These are phyloP conservation scores for Orius insidiosus DNA, from an alignment of 1,140 invertebrate species.

Conservation along the genomic window DNA sequence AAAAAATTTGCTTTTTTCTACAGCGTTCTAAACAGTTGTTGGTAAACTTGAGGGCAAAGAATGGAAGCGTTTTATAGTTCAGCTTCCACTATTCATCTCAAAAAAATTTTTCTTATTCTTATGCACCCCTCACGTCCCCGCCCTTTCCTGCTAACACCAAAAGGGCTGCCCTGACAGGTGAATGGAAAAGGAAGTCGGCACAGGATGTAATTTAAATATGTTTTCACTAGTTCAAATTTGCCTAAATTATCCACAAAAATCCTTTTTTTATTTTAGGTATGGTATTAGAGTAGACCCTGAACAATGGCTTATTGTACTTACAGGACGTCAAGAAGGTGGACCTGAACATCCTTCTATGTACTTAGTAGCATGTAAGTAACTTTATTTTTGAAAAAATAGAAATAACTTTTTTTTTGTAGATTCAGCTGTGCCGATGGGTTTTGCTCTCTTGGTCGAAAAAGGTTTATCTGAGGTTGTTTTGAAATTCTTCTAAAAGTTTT, in stretches of 20 bases:
- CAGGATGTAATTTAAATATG: too few relatives aligned
- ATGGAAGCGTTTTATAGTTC: too few relatives aligned
- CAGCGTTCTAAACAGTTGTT: too few relatives aligned
- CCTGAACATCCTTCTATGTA: constrained; percentile 56
- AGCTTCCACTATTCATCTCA: not conserved
- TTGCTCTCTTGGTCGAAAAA: constrained; percentile 67
- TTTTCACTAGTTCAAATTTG: too few relatives aligned
- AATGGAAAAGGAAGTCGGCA: too few relatives aligned
- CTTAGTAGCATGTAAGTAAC: constrained; percentile 60
- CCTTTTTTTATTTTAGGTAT: constrained; percentile 50
- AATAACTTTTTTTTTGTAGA: constrained; percentile 34
- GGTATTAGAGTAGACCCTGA: constrained; percentile 89
- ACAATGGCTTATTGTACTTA: constrained; percentile 68
- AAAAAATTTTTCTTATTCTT: too few relatives aligned
- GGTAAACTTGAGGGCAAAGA: too few relatives aligned
- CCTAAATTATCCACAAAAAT: too few relatives aligned
- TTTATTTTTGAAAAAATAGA: constrained; percentile 6
- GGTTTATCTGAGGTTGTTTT: constrained; percentile 61
- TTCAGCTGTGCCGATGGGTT: constrained; percentile 58
- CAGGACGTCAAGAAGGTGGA: constrained; percentile 53
- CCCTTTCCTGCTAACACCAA: too few relatives aligned
- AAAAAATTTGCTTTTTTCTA: too few relatives aligned
- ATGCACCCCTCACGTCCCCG: too few relatives aligned
- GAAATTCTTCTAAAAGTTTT: constrained; percentile 12
- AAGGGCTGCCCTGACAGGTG: too few relatives aligned